These are phyloP conservation scores for Acrobasis consociella DNA, from an alignment of 2,888 invertebrate species.

Conservation along the genomic window DNA sequence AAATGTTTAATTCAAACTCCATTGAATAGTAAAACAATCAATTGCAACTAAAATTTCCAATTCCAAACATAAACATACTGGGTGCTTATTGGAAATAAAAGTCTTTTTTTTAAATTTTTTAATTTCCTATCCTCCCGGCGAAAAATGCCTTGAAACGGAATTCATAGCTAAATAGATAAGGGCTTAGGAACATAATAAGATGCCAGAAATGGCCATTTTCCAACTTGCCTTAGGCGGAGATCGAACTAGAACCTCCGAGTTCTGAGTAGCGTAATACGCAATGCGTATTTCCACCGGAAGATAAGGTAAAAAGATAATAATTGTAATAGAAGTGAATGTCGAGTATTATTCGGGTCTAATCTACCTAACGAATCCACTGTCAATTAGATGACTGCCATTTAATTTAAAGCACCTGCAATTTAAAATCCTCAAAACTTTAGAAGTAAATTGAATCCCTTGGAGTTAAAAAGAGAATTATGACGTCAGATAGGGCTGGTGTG, in stretches of 20 bases:
- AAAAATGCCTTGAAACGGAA: background rate
- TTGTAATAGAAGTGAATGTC: no score
- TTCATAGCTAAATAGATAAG: background rate
- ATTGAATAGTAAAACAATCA: background rate
- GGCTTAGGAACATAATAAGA: no score
- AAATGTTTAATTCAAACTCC: background rate
- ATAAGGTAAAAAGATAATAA: no score
- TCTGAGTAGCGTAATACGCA: no score
- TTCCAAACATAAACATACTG: background rate
- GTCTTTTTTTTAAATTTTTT: background rate
- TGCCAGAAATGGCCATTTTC: no score
- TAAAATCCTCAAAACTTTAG: background rate
- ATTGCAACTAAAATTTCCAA: background rate
- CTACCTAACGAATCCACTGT: no score
- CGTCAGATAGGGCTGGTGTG: background rate
- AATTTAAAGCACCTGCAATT: no score
- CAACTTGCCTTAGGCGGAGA: no score
- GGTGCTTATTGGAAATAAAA: background rate
- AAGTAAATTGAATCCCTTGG: background rate
- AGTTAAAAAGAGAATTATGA: slow-evolving; percentile 15
- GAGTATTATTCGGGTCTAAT: no score
- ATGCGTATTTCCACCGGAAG: no score
- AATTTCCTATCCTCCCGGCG: background rate
- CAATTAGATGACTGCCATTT: no score
- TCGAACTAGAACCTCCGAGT: no score